Percentiles rank a stretch among this genome's conserved stretches.
Evolutionary conservation across 2,113 vertebrate species (phyloP).

Genomic region (Peucedramus taeniatus): DNA sequence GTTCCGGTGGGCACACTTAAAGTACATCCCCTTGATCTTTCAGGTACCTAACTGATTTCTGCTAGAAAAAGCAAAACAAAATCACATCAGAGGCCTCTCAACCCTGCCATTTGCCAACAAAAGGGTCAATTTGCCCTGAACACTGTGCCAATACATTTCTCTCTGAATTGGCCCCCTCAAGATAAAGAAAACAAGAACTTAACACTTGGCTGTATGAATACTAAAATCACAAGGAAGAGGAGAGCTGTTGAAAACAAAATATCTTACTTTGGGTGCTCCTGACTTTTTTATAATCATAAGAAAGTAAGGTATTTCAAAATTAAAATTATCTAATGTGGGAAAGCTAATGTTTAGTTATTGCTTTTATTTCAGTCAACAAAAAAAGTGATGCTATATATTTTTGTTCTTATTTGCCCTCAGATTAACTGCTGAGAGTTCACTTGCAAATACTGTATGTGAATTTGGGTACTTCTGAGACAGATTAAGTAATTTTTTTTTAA

Average conservation of each 20-base stretch:
- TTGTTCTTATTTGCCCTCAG: neutral
- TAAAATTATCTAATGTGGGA: neutral
- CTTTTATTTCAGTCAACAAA: neutral
- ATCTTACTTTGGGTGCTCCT: neutral
- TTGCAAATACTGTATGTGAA: neutral
- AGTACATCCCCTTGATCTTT: neutral
- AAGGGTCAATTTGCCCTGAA: neutral
- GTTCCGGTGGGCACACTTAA: fast-evolving
- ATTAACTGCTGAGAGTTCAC: neutral
- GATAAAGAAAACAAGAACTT: neutral
- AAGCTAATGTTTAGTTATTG: neutral
- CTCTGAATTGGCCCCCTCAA: neutral
- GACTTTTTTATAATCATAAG: neutral
- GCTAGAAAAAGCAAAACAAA: neutral
- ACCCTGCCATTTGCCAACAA: neutral
- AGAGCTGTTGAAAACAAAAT: neutral
- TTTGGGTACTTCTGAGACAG: neutral
- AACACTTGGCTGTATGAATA: fast-evolving
- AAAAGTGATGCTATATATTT: neutral
- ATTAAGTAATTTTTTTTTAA: neutral
- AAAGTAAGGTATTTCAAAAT: neutral
- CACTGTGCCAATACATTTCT: neutral
- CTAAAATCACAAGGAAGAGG: neutral
- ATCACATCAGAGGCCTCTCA: neutral
- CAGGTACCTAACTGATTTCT: neutral